Evolutionary conservation across 2,888 invertebrate species (phyloP).

Genomic region (Bruchidius siliquastri): DNA sequence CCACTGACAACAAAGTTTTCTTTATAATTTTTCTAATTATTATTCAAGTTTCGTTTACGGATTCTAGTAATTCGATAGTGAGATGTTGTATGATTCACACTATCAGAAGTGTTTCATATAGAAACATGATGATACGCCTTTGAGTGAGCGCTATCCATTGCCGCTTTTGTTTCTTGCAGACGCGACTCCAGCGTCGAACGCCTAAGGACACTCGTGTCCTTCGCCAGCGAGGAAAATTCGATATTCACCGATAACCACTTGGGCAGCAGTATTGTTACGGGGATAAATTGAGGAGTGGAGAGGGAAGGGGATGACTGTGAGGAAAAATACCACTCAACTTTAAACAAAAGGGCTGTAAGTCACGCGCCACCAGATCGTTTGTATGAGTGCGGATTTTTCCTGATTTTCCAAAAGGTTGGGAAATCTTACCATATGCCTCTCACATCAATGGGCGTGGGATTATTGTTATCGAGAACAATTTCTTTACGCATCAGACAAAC

Average conservation of each 20-base stretch:
- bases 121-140: not conserved
- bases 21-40: too few species aligned
- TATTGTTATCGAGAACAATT: too few species aligned
- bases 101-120: too few species aligned
- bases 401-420: too few species aligned
- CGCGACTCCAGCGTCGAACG: not conserved
- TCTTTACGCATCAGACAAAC: too few species aligned
- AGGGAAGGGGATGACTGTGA: not conserved
- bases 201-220: not conserved
- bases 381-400: slow-evolving; percentile 1
- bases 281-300: not conserved
- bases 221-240: not conserved
- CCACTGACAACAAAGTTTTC: too few species aligned
- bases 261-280: not conserved
- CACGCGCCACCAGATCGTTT: slow-evolving; percentile 7
- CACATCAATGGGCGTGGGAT: too few species aligned
- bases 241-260: not conserved
- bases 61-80: too few species aligned
- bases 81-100: too few species aligned
- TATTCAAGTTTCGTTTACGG: too few species aligned
- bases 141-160: not conserved
- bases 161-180: not conserved
- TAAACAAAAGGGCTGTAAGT: not conserved
- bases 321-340: not conserved
- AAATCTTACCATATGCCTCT: too few species aligned